Conservation (phyloP, 2,797 vertebrate genomes). For the Odontamblyopus rebecca region DNA sequence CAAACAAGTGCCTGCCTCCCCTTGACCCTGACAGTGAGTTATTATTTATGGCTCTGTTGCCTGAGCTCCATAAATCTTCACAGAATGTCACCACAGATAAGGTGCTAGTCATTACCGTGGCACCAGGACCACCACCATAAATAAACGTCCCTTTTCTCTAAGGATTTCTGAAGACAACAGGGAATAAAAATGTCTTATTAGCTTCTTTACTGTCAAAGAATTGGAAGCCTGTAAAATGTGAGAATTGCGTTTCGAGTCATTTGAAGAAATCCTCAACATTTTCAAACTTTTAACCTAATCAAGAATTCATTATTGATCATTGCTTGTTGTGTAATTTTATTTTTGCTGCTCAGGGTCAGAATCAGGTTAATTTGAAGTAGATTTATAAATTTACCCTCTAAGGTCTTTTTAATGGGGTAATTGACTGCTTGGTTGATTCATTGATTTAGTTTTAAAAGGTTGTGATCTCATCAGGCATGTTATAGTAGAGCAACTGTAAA, state of each 20-base stretch:
- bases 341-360: slow-evolving; percentile 42
- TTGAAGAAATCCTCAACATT: slow-evolving; percentile 1
- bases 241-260: not conserved
- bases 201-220: slow-evolving; percentile 7
- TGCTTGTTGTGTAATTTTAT: slow-evolving; percentile 21
- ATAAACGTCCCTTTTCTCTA: slow-evolving; percentile 29
- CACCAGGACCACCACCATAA: slow-evolving; percentile 41
- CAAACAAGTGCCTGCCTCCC: slow-evolving; percentile 25
- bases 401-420: slow-evolving; percentile 64
- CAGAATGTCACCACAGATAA: slow-evolving; percentile 47
- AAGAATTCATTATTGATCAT: slow-evolving; percentile 25
- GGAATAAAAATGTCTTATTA: slow-evolving; percentile 14
- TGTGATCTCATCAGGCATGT: slow-evolving; percentile 36
- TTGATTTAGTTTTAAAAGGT: slow-evolving; percentile 57
- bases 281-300: slow-evolving; percentile 13
- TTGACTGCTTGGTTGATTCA: slow-evolving; percentile 57
- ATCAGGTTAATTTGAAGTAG: slow-evolving; percentile 60
- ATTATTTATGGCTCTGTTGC: slow-evolving; percentile 43
- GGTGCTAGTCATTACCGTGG: slow-evolving; percentile 50
- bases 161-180: slow-evolving; percentile 28
- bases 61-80: slow-evolving; percentile 47
- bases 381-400: slow-evolving; percentile 62
- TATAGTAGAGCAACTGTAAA: slow-evolving; percentile 3
- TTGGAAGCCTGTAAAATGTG: slow-evolving; percentile 6
- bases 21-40: slow-evolving; percentile 41